A percentile compares a stretch with the other conserved stretches of the same genome.
These are phyloP conservation scores for Operophtera brumata DNA, from an alignment of 2,888 invertebrate species.

Conservation along the genomic window DNA sequence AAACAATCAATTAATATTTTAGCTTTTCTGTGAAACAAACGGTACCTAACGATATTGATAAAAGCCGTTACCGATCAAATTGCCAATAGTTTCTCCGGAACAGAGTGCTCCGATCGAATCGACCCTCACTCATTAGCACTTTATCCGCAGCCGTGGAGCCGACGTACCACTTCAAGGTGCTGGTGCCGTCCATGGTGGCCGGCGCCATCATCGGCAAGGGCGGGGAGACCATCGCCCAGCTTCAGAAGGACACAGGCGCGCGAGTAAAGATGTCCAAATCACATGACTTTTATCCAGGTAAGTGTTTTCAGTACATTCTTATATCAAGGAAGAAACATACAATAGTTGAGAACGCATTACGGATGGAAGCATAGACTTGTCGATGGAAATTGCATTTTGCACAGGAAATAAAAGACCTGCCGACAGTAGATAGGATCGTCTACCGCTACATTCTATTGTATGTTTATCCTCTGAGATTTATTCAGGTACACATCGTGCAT, in stretches of 20 bases:
- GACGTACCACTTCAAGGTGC: constrained; percentile 96
- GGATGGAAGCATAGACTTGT: too few species aligned
- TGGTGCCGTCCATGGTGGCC: constrained; percentile 98
- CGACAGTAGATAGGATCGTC: too few species aligned
- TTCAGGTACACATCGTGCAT: not conserved
- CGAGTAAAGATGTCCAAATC: constrained; percentile 99
- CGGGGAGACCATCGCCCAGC: constrained; percentile 98
- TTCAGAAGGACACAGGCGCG: constrained; percentile 98
- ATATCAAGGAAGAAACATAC: not conserved
- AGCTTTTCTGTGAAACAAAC: constrained; percentile 5
- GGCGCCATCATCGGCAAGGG: constrained; percentile 99
- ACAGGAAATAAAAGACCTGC: too few species aligned
- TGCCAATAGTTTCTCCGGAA: constrained; percentile 20
- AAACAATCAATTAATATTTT: constrained; percentile 5
- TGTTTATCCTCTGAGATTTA: not conserved
- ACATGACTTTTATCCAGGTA: constrained; percentile 99
- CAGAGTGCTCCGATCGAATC: constrained; percentile 41
- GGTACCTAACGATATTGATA: not conserved
- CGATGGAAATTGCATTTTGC: too few species aligned
- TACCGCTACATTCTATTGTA: not conserved
- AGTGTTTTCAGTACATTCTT: constrained; percentile 42
- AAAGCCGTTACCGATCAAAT: constrained; percentile 14
- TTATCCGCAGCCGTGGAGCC: constrained; percentile 87
- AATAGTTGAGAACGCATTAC: too few species aligned
- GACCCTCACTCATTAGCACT: constrained; percentile 32